Base-by-base conservation (phyloP, 2,888 invertebrate species). In the Horisme vitalbata region DNA sequence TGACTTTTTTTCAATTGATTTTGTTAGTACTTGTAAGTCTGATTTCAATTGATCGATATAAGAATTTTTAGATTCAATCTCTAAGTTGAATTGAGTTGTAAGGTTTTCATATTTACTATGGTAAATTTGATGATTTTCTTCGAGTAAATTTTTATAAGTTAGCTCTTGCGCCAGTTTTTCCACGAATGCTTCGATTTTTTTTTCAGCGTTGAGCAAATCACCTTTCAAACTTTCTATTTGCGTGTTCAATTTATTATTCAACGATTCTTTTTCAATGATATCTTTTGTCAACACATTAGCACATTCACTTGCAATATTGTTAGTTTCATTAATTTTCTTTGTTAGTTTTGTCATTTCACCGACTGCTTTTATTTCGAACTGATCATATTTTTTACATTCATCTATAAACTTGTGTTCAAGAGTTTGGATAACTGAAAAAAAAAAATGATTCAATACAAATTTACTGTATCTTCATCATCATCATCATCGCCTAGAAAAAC, bases 41-140 rank as follows among this genome's bases (percentile, higher is more conserved):
- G 38, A 41, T 44, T 61, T 61, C 13, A 69, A 52, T 10, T 36
- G 32, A 20, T 11, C 28, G 33, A 63, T 59, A 28, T 57, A 56
- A 24, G 53, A 32, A 51, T 62, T 61, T 44, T 58, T 68, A 0
- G 18, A 23, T 10, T 43, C 38, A 14, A 76, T 60, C 52, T 76
- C 70, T 2, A 49, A 46, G 52, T 61, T 71, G 0, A 70, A 36
- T 14, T 65, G 58, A 5, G 41, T 30, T 12, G 55, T 64, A 2
- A 66, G 37, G 13, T 56, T 56, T 38, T 68, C 65, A 14, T 72
- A 30, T 15, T 53, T 43, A 9, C 31, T 35, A 55, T 63, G 71
- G 41, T 68, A 68, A 41, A 59, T 65, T 45, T 68, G 58, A 59
- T 69, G 74, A 38, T 73, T 70, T 15, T 65, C 63, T 61, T 75